Conservation (phyloP, 2,888 invertebrate genomes). For the Ypsolopha scabrella region DNA sequence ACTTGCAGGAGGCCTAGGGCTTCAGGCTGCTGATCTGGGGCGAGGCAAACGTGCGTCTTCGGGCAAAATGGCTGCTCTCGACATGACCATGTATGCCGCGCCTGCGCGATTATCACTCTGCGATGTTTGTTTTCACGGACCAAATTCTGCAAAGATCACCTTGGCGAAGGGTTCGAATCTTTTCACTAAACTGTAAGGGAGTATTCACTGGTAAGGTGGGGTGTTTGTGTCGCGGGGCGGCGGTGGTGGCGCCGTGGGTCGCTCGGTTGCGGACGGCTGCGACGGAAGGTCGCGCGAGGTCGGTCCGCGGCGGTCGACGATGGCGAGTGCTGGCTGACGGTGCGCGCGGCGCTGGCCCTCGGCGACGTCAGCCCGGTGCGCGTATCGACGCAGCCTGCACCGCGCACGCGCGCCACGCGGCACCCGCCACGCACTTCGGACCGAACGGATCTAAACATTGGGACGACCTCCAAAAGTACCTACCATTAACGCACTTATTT, state of each 20-base stretch:
- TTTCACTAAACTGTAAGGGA: slow-evolving; percentile 8
- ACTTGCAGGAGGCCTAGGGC: slow-evolving; percentile 27
- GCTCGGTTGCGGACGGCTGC: slow-evolving; percentile 1
- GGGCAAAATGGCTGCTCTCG: slow-evolving; percentile 65
- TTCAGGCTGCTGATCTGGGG: slow-evolving; percentile 55
- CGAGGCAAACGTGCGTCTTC: slow-evolving; percentile 66
- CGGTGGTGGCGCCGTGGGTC: background rate
- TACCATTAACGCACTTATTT: background rate
- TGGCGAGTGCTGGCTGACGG: slow-evolving; percentile 1
- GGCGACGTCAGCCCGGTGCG: slow-evolving; percentile 48
- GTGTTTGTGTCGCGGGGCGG: background rate
- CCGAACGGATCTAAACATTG: slow-evolving; percentile 43
- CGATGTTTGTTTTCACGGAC: slow-evolving; percentile 63
- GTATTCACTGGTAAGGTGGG: background rate
- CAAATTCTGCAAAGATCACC: slow-evolving; percentile 20
- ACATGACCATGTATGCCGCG: slow-evolving; percentile 56
- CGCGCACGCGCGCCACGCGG: slow-evolving; percentile 23
- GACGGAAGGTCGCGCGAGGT: background rate
- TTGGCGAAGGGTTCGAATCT: slow-evolving; percentile 20
- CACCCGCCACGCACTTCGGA: slow-evolving; percentile 37
- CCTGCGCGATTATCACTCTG: slow-evolving; percentile 52
- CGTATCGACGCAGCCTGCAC: slow-evolving; percentile 36
- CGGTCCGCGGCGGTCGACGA: background rate
- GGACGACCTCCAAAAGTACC: slow-evolving; percentile 23
- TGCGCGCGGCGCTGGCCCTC: slow-evolving; percentile 37